Base-by-base conservation (phyloP, 2,888 invertebrate genomes). In the Nymphalis polychloros region DNA sequence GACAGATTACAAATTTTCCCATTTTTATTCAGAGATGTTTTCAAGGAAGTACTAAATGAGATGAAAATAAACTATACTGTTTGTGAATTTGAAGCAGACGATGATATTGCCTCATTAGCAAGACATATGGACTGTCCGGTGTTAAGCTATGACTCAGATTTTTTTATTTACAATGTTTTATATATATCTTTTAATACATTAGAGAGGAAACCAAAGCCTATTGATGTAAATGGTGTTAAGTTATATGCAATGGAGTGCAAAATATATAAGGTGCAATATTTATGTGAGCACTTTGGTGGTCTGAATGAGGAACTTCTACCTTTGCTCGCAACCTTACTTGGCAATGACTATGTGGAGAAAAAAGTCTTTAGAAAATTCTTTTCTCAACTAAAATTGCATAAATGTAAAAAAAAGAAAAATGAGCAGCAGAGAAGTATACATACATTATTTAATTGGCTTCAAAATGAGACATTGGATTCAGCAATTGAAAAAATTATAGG, bases 61-160 rank as follows among this genome's bases (percentile, higher is more conserved):
- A 93, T 96, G 79, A 92, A 93, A 8, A 89, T 98, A 10, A 93
- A 93, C 13, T 93, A 94, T 71, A 95, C 95, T 59, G 94, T 96
- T 63, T 96, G 97, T 80, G 94, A 96, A 75, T 97, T 96, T 84
- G 98, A 99, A 87, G 98, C 98, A 1, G 99, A 99, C 83, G 95
- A 95, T 75, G 96, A 97, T 79, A 95, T 98, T 65, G 98, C 98
- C 0, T 95, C 95, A 0, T 85, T 98, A 75, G 97, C 98, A 0
- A 94, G 95, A 73, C 93, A 94, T 67, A 89, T 97, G 2, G 92
- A 95, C 50, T 98, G 97, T 78, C 98, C 98, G 0, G 96, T 99
- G 2, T 84, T 99, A 5, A 98, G 98, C 79, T 97, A 96, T 76
- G 99, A 99, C 87, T 98, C 98, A 0, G 99, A 99, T 88, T 99